Conservation (phyloP, 2,888 invertebrate genomes). For the Sepioteuthis lessoniana region DNA sequence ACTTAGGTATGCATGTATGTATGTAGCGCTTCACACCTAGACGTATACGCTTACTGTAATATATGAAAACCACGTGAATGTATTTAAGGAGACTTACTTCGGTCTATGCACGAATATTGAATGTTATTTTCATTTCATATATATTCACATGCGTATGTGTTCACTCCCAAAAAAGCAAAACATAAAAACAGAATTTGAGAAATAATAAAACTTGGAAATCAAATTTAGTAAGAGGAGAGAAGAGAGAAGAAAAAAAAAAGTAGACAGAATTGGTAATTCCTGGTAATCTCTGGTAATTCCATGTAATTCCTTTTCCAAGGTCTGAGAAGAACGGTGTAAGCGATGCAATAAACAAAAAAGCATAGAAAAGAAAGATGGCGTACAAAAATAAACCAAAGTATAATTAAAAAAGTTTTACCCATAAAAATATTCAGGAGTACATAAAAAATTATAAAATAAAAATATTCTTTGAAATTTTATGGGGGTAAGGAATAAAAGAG, state of each 20-base stretch:
- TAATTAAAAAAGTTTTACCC: too few species aligned
- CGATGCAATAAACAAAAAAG: background rate
- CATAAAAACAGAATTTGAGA: background rate
- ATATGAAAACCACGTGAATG: background rate
- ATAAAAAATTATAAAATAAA: too few species aligned
- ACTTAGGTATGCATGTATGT: background rate
- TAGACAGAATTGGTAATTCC: background rate
- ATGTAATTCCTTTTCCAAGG: slow-evolving; percentile 11
- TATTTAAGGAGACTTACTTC: background rate
- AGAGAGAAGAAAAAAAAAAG: background rate
- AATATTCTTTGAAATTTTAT: background rate
- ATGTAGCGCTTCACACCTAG: background rate
- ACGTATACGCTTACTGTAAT: background rate
- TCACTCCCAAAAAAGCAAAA: background rate
- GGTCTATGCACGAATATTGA: background rate
- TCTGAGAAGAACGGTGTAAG: background rate
- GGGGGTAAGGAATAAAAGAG: too few species aligned
- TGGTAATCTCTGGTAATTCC: background rate
- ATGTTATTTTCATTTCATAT: background rate
- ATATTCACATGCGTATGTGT: background rate
- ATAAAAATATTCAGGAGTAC: too few species aligned
- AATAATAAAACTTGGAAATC: background rate
- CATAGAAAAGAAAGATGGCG: too few species aligned
- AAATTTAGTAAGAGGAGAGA: background rate
- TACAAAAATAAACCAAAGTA: too few species aligned